Evolutionary conservation across 2,113 vertebrate genomes (phyloP).

Genomic region (Coregonus clupeaformis): DNA sequence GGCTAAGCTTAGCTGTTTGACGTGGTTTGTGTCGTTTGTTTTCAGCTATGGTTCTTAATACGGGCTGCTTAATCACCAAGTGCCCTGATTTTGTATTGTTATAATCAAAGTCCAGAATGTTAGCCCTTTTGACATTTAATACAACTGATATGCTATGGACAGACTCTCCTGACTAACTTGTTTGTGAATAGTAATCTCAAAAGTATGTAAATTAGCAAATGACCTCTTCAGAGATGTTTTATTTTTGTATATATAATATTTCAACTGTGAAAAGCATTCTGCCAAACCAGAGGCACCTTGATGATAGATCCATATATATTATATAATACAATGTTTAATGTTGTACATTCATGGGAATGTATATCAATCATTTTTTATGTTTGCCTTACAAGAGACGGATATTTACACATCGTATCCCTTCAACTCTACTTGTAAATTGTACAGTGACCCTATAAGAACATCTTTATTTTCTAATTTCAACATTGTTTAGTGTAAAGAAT

Average conservation of each 20-base stretch:
- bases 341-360: constrained; percentile 93
- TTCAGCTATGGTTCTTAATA: constrained; percentile 69
- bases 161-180: constrained; percentile 81
- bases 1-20: constrained; percentile 69
- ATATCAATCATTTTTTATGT: constrained; percentile 90
- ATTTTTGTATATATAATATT: constrained; percentile 98
- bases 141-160: constrained; percentile 81
- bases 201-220: constrained; percentile 85
- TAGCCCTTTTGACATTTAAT: constrained; percentile 63
- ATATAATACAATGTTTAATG: constrained; percentile 49
- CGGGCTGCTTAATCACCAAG: constrained; percentile 69
- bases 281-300: constrained; percentile 81
- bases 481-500: constrained; percentile 98
- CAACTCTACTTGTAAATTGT: constrained; percentile 92
- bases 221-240: constrained; percentile 91
- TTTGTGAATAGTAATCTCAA: constrained; percentile 85
- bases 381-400: constrained; percentile 80
- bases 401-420: constrained; percentile 81
- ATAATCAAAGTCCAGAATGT: constrained; percentile 63
- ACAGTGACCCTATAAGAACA: constrained; percentile 91
- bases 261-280: constrained; percentile 93
- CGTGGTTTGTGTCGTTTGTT: constrained; percentile 69
- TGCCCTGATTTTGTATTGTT: constrained; percentile 59
- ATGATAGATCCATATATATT: constrained; percentile 60
- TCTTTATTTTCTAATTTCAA: constrained; percentile 97